Base-by-base conservation (phyloP, 2,113 vertebrate genomes). In the Tapirus terrestris region DNA sequence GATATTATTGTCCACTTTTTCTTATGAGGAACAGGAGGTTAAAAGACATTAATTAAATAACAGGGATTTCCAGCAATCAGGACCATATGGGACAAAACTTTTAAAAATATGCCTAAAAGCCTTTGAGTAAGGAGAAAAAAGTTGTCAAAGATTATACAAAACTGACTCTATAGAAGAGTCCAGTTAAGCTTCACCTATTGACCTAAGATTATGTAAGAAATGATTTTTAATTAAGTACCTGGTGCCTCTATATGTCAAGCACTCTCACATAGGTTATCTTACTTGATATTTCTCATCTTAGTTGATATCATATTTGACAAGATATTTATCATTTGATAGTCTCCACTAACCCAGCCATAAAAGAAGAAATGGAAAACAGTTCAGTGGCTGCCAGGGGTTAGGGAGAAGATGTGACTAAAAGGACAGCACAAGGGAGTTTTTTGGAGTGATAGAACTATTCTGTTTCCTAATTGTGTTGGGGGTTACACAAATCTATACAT, bases 31-130 rank as follows among this genome's bases (percentile, higher is more conserved):
- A 92, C 23, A 85, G 25, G 45, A 56, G n/a, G 33, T 77, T 91
- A 93, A 90, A 81, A 87, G 56, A 83, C 31, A 82, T 81, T 91
- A 88, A 39, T 39, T 39, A 39, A 82, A 21, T 75, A 68, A 91
- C 56, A 68, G 53, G 29, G 9, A 92, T 67, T 61, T 73, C 20
- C 48, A 89, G 58, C 51, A 61, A 51, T 68, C 27, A 76, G 58
- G 4, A 56, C 12, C 60, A 81, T 39, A 10, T 76, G 12, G 45
- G 82, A 91, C 51, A 88, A 87, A 61, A 25, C 25, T 85, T 97
- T 97, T 14, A 72, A 90, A 89, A 84, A 82, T 67, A 94, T 76
- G 58, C 31, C 48, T 53, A 83, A 83, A 72, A 73, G n/a, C 56
- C n/a, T 51, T 27, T 43, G 20, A 91, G 48, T 25, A 18, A 63